Evolutionary conservation across 2,888 invertebrate species (phyloP).

Genomic region (Chouioia cunea): DNA sequence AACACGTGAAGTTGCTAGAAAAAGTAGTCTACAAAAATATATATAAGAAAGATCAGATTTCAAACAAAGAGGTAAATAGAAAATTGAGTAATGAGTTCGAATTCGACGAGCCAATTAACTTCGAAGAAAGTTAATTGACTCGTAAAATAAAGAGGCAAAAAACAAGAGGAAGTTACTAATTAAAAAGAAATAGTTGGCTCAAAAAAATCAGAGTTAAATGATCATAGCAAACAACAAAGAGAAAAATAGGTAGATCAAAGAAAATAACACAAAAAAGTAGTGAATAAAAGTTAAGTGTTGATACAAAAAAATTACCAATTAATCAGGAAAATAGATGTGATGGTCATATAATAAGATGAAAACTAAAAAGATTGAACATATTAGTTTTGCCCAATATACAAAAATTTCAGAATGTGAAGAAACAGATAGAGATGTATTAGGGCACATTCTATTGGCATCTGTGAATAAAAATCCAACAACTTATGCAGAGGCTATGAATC

Average conservation of each 20-base stretch:
- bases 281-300: too few species aligned
- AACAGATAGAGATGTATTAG: conserved; percentile 10
- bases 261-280: too few species aligned
- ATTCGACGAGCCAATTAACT: background rate
- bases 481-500: conserved; percentile 29
- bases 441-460: conserved; percentile 17
- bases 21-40: conserved; percentile 33
- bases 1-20: conserved; percentile 48
- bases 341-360: background rate
- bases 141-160: conserved; percentile 6
- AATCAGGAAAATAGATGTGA: background rate
- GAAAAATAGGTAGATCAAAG: conserved; percentile 22
- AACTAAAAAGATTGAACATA: background rate
- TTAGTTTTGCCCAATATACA: background rate
- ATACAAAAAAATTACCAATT: background rate
- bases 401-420: background rate
- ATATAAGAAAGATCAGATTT: too few species aligned
- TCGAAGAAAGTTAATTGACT: background rate
- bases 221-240: conserved; percentile 28
- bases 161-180: too few species aligned
- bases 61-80: too few species aligned
- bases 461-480: conserved; percentile 13
- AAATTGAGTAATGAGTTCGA: too few species aligned
- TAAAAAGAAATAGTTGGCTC: too few species aligned
- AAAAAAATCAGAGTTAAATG: too few species aligned